phyloP scores from a whole-genome alignment of 1,140 invertebrate genomes.

The Camponotus pennsylvanicus region DNA sequence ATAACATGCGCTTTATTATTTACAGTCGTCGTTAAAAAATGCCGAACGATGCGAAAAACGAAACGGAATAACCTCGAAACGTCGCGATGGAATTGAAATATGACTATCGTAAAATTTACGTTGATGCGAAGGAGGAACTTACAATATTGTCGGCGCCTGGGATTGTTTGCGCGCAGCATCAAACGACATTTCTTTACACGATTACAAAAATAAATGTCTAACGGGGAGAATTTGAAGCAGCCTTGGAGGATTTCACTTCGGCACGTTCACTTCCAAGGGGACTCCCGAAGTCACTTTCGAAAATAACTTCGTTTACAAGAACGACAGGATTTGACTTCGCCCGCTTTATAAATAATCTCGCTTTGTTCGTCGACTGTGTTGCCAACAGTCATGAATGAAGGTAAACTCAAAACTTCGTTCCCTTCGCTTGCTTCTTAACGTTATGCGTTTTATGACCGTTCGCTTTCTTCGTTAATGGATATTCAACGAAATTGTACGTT shows the following conservation, averaged over 20 bases:
- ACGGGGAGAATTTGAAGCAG: constrained; percentile 27
- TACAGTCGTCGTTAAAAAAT: constrained; percentile 10
- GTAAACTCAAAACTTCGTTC: constrained; percentile 25
- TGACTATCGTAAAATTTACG: constrained; percentile 36
- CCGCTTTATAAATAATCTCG: constrained; percentile 54
- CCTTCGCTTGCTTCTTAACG: constrained; percentile 11
- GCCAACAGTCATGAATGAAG: constrained; percentile 51
- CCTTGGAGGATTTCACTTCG: constrained; percentile 9
- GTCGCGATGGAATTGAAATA: not conserved
- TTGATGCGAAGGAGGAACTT: constrained; percentile 52
- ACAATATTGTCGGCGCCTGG: constrained; percentile 38
- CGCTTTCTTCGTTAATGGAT: constrained; percentile 9
- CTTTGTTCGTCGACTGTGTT: constrained; percentile 42
- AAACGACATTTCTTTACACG: constrained; percentile 32
- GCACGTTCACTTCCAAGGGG: not conserved
- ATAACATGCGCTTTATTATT: constrained; percentile 17
- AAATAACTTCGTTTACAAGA: constrained; percentile 60
- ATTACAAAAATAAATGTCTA: constrained; percentile 49
- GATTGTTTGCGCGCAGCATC: constrained; percentile 1
- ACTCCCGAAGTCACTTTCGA: constrained; percentile 40
- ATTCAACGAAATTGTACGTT: constrained; percentile 12
- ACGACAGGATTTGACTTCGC: constrained; percentile 47
- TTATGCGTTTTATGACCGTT: constrained; percentile 27
- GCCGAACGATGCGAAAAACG: not conserved
- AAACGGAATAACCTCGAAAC: constrained; percentile 48